Evolutionary conservation across 2,113 vertebrate genomes (phyloP).

Genomic region (Chloropsis hardwickii): DNA sequence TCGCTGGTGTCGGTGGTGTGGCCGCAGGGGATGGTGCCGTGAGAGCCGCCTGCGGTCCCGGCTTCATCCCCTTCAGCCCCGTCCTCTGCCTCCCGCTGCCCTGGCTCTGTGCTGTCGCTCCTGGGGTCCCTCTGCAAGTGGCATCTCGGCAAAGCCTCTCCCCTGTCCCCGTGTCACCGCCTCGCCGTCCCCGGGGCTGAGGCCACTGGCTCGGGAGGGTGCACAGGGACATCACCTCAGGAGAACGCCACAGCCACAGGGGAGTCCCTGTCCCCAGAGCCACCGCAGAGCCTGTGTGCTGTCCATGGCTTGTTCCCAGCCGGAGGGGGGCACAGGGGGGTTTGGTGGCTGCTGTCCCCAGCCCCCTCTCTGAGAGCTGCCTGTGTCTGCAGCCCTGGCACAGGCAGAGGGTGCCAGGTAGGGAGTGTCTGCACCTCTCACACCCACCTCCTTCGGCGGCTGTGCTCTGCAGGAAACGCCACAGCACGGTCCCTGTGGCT

Average conservation of each 20-base stretch:
- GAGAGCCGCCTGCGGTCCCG: accelerated
- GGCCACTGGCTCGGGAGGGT: accelerated
- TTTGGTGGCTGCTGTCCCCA: background rate
- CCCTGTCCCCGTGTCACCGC: background rate
- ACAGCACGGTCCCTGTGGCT: background rate
- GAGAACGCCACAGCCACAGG: background rate
- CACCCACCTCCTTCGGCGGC: background rate
- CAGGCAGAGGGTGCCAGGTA: background rate
- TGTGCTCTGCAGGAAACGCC: background rate
- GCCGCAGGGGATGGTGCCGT: background rate
- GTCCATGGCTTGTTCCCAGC: background rate
- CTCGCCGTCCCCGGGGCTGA: accelerated
- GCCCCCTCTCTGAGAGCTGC: background rate
- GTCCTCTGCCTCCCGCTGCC: background rate
- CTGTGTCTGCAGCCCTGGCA: background rate
- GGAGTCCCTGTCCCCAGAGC: background rate
- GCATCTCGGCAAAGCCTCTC: background rate
- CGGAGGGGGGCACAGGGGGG: background rate
- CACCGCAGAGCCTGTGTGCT: accelerated
- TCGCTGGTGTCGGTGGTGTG: background rate
- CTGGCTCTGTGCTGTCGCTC: background rate
- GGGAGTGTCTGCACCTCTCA: background rate
- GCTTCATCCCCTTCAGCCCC: accelerated
- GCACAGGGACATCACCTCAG: background rate
- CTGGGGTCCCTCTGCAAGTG: background rate